phyloP scores from a whole-genome alignment of 1,140 invertebrate species.

The Calliphora vicina region DNA sequence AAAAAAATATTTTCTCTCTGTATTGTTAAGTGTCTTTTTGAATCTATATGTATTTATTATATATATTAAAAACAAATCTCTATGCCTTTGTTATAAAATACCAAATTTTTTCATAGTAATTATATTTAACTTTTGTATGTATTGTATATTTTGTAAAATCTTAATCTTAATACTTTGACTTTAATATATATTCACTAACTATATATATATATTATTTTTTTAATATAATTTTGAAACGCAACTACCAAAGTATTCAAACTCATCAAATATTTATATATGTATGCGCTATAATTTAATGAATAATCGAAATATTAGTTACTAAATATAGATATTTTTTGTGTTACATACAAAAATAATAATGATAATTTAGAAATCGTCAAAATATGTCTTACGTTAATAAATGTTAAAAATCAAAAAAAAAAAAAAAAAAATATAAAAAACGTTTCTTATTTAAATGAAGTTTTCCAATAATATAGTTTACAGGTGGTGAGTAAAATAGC shows the following conservation, averaged over 20 bases:
- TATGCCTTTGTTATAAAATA: constrained; percentile 8
- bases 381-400: constrained; percentile 29
- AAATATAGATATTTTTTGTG: neutral
- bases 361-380: constrained; percentile 10
- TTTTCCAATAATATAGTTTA: too few species aligned
- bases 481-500: too few species aligned
- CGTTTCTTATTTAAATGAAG: neutral
- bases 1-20: neutral
- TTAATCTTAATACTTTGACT: neutral
- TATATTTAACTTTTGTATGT: neutral
- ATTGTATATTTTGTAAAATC: neutral
- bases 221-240: neutral
- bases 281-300: neutral
- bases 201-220: neutral
- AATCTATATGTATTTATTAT: neutral
- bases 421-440: too few species aligned
- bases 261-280: neutral
- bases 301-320: constrained; percentile 20
- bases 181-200: neutral
- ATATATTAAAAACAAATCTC: neutral
- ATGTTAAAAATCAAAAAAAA: constrained; percentile 17
- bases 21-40: neutral
- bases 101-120: neutral
- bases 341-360: neutral
- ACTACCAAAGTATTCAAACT: constrained; percentile 11